phyloP scores from a whole-genome alignment of 2,113 vertebrate genomes.

The Hypocryptadius cinnamomeus region DNA sequence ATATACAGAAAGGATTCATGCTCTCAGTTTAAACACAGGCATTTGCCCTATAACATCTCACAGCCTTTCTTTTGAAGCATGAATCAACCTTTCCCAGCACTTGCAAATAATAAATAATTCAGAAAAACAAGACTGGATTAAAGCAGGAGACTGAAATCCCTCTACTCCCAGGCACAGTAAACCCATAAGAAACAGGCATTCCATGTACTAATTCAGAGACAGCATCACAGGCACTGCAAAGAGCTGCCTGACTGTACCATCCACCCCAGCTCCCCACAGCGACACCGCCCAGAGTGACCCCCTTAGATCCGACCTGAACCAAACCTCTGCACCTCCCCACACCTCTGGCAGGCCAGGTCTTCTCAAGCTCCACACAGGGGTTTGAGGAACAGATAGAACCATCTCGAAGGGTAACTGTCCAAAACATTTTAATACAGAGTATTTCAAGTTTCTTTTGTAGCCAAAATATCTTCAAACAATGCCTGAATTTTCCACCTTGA shows the following conservation, averaged over 20 bases:
- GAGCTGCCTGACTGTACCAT: neutral
- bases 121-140: neutral
- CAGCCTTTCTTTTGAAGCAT: neutral
- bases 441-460: neutral
- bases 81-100: neutral
- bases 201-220: neutral
- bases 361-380: neutral
- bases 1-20: neutral
- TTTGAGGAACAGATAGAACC: neutral
- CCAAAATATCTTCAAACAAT: neutral
- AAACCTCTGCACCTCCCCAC: neutral
- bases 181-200: neutral
- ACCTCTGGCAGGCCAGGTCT: neutral
- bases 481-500: neutral
- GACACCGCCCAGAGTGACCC: neutral
- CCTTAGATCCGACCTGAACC: neutral
- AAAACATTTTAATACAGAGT: neutral
- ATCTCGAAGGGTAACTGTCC: neutral
- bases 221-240: neutral
- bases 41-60: neutral
- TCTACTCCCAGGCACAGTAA: neutral
- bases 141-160: neutral
- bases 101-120: conserved; percentile 55
- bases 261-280: neutral
- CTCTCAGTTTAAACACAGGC: neutral